Conservation (phyloP, 2,113 vertebrate genomes). For the Desmodus rotundus region DNA sequence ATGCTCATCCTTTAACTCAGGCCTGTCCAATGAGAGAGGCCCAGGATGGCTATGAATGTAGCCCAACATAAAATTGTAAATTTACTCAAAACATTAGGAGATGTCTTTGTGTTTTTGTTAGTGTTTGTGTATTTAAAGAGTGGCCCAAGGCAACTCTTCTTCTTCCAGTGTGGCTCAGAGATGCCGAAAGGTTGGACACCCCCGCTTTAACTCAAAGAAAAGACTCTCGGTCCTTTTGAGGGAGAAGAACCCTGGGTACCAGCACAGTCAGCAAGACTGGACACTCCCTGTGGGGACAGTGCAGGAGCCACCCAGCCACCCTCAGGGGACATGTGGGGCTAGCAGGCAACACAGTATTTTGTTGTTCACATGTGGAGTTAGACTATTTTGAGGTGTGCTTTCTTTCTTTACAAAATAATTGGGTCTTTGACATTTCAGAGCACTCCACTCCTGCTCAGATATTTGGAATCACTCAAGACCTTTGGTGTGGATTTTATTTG, state of each 20-base stretch:
- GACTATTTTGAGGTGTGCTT: conserved; percentile 88
- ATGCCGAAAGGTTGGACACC: too few relatives aligned
- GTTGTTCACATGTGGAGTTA: conserved; percentile 91
- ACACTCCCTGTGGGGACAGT: conserved; percentile 73
- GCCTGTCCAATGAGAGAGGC: too few relatives aligned
- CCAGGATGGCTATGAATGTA: too few relatives aligned
- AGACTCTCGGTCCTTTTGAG: not conserved
- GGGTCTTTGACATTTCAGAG: conserved; percentile 89
- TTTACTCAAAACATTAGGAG: too few relatives aligned
- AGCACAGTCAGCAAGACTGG: not conserved
- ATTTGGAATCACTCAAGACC: conserved; percentile 81
- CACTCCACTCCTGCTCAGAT: conserved; percentile 86
- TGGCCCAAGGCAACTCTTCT: too few relatives aligned
- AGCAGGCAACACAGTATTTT: conserved; percentile 91
- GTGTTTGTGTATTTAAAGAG: too few relatives aligned
- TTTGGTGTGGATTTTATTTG: conserved; percentile 86
- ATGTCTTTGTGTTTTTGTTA: too few relatives aligned
- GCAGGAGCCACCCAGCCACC: conserved; percentile 83
- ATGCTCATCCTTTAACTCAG: conserved; percentile 61
- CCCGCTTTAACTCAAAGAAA: not conserved
- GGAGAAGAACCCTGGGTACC: not conserved
- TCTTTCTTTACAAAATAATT: conserved; percentile 84
- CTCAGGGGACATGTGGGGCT: conserved; percentile 78
- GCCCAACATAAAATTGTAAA: too few relatives aligned
- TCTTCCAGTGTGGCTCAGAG: too few relatives aligned